A percentile compares a stretch with the other conserved stretches of the same genome.
These are phyloP conservation scores for Ploceus nigricollis DNA, from an alignment of 2,113 vertebrate genomes.

Conservation along the genomic window DNA sequence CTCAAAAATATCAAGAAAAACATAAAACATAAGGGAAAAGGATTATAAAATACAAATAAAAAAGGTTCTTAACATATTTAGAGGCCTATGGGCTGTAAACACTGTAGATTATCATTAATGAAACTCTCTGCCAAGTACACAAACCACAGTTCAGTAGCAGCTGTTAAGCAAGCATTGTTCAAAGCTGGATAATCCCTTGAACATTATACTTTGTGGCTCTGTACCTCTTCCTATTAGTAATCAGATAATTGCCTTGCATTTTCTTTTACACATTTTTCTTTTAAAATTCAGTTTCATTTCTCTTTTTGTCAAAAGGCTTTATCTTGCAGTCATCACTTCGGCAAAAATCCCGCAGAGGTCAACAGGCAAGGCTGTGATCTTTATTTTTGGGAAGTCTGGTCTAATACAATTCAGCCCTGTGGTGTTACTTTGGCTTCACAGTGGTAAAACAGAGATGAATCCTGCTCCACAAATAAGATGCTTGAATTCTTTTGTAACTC, in stretches of 20 bases:
- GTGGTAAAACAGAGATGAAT: neutral
- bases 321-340: conserved; percentile 11
- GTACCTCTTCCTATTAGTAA: conserved; percentile 48
- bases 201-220: conserved; percentile 12
- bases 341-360: conserved; percentile 25
- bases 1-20: conserved; percentile 69
- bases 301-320: conserved; percentile 30
- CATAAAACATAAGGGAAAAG: conserved; percentile 59
- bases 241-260: conserved; percentile 28
- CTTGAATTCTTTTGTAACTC: neutral
- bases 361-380: neutral
- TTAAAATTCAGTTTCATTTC: conserved; percentile 21
- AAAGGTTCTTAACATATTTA: conserved; percentile 60
- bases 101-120: conserved; percentile 54
- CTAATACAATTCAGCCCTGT: neutral
- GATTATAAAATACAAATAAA: conserved; percentile 65
- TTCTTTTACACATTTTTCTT: conserved; percentile 5
- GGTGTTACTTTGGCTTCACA: neutral
- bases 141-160: conserved; percentile 27
- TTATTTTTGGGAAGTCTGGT: conserved; percentile 5
- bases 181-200: conserved; percentile 54
- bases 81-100: conserved; percentile 60
- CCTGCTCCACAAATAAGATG: neutral
- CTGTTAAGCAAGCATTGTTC: conserved; percentile 58
- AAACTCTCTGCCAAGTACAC: conserved; percentile 47